Conservation (phyloP, 2,888 invertebrate genomes). For the Ophioninae sp. region DNA sequence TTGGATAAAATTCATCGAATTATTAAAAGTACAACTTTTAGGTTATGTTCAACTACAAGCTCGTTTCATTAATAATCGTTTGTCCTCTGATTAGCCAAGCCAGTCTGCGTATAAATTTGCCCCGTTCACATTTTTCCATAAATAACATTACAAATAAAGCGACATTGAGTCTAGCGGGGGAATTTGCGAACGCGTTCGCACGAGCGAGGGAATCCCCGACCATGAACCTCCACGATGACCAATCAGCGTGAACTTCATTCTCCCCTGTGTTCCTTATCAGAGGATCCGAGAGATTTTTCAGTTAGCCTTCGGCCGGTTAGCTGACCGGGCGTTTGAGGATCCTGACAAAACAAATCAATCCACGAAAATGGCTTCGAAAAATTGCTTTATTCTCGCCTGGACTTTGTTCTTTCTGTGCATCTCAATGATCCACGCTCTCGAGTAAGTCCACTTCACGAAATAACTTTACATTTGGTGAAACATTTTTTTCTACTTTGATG, state of each 20-base stretch:
- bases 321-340: not conserved
- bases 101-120: no score
- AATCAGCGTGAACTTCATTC: not conserved
- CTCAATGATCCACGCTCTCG: not conserved
- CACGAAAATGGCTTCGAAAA: not conserved
- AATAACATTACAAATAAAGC: no score
- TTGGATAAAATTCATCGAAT: no score
- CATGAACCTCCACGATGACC: not conserved
- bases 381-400: not conserved
- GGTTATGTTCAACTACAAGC: no score
- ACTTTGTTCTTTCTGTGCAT: not conserved
- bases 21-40: no score
- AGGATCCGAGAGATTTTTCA: not conserved
- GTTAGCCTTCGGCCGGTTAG: not conserved
- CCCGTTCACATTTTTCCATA: no score
- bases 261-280: not conserved
- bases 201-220: not conserved
- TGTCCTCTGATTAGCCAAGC: no score
- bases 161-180: not conserved
- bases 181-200: not conserved
- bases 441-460: slow-evolving; percentile 1
- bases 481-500: not conserved
- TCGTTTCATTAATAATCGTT: no score
- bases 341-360: not conserved
- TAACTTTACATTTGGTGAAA: not conserved